Evolutionary conservation across 2,113 vertebrate genomes (phyloP).

Genomic region (chimpanzee (Pan troglodytes)): NHGRI_mPanTro3-v2.1_pri NC_072403.2:129409001-129409500

Average conservation of each 20-base stretch:
- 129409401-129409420: neutral
- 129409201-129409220: neutral
- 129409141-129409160: neutral
- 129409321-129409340: neutral
- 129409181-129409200: neutral
- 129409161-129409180: neutral
- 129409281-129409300: neutral
- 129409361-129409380: neutral
- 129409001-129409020: neutral
- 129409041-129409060: neutral
- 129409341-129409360: neutral
- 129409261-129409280: conserved; percentile 25
- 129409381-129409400: neutral
- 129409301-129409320: neutral
- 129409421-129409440: conserved; percentile 27
- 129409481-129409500: neutral
- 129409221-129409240: neutral
- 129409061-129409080: neutral
- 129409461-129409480: neutral
- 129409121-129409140: neutral
- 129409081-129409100: neutral
- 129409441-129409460: neutral
- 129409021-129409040: neutral
- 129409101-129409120: neutral
- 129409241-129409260: conserved; percentile 15